phyloP scores from a whole-genome alignment of 2,888 invertebrate genomes.

The Drosophila austrosaltans region DNA sequence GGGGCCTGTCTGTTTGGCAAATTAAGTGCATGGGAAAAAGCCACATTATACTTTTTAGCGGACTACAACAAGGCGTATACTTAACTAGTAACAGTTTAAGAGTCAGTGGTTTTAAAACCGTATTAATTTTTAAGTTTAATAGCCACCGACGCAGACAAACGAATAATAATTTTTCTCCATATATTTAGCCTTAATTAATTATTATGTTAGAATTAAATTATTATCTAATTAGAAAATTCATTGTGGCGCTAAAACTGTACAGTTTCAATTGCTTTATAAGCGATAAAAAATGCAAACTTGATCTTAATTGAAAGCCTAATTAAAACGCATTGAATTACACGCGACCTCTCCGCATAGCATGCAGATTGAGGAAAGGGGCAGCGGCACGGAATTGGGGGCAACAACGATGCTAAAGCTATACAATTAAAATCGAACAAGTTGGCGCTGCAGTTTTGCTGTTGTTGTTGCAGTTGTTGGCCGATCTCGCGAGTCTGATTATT shows the following conservation, averaged over 20 bases:
- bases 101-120: constrained; percentile 3
- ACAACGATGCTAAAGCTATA: constrained; percentile 51
- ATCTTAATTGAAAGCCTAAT: constrained; percentile 72
- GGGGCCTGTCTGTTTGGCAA: constrained; percentile 6
- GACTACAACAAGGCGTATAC: constrained; percentile 7
- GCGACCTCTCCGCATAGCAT: constrained; percentile 43
- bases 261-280: constrained; percentile 48
- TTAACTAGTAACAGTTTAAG: background rate
- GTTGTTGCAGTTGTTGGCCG: constrained; percentile 37
- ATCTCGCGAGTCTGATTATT: constrained; percentile 70
- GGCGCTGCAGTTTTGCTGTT: constrained; percentile 33
- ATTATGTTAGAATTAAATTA: too few relatives aligned
- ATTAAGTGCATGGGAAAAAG: background rate
- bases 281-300: constrained; percentile 58
- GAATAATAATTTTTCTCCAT: too few relatives aligned
- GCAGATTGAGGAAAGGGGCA: background rate
- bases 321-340: constrained; percentile 75
- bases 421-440: constrained; percentile 77
- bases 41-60: background rate
- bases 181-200: too few relatives aligned
- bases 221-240: background rate
- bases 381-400: background rate
- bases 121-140: background rate
- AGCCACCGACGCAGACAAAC: background rate
- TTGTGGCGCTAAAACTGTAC: background rate